Conservation (phyloP, 2,113 vertebrate genomes). For the Antennarius striatus region DNA sequence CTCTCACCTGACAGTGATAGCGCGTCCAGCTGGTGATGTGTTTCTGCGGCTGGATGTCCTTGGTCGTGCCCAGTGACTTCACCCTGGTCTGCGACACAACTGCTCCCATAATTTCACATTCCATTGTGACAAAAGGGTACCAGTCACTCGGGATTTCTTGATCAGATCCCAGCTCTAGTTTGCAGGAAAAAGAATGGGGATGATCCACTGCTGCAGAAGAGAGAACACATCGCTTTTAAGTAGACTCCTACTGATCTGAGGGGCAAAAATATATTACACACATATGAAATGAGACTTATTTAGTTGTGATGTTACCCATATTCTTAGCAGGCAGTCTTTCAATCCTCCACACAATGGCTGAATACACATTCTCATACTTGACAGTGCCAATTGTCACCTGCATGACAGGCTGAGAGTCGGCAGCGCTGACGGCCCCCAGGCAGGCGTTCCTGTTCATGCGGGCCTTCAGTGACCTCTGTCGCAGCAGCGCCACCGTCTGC, state of each 20-base stretch:
- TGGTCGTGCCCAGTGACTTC: slow-evolving; percentile 87
- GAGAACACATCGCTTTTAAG: slow-evolving; percentile 30
- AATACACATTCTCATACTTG: slow-evolving; percentile 94
- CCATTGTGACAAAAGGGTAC: slow-evolving; percentile 90
- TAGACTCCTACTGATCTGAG: slow-evolving; percentile 2
- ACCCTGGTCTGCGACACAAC: slow-evolving; percentile 87
- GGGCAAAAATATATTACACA: background rate
- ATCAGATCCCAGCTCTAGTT: slow-evolving; percentile 94
- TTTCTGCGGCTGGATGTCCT: slow-evolving; percentile 94
- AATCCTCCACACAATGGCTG: slow-evolving; percentile 94
- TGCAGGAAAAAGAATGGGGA: slow-evolving; percentile 93
- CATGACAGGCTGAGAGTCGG: slow-evolving; percentile 87
- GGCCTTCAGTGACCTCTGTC: slow-evolving; percentile 92
- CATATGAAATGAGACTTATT: too few species aligned
- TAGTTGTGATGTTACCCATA: slow-evolving; percentile 79
- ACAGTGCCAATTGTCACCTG: slow-evolving; percentile 91
- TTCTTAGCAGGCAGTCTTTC: slow-evolving; percentile 95
- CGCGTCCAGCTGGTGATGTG: slow-evolving; percentile 85
- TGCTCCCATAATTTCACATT: slow-evolving; percentile 85
- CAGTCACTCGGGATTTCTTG: slow-evolving; percentile 93
- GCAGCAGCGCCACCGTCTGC: slow-evolving; percentile 89
- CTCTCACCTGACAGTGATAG: slow-evolving; percentile 89
- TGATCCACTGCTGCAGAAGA: slow-evolving; percentile 85
- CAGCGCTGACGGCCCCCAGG: slow-evolving; percentile 82
- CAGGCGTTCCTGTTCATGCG: slow-evolving; percentile 93